Conservation (phyloP, 2,113 vertebrate genomes). For the Meleagris gallopavo region DNA sequence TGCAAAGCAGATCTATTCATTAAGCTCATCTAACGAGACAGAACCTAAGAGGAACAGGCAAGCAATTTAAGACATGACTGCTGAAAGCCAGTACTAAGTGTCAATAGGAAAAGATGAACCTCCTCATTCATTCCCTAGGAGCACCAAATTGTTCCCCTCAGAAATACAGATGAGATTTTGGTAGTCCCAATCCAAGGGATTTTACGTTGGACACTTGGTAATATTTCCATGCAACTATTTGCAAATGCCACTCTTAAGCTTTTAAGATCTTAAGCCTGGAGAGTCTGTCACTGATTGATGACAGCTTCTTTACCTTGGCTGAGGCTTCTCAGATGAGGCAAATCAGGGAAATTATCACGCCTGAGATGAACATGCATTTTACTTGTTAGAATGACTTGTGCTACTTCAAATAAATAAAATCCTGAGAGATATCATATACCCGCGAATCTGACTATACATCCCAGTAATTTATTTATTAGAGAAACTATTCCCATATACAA, state of each 20-base stretch:
- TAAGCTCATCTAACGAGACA: not conserved
- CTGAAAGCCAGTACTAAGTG: not conserved
- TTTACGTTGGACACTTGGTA: not conserved
- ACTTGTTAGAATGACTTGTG: not conserved
- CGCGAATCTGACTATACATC: not conserved
- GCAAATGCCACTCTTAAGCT: not conserved
- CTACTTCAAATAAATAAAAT: not conserved
- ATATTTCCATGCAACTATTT: not conserved
- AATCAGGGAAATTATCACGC: not conserved
- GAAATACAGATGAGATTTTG: not conserved
- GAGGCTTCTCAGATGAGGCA: not conserved
- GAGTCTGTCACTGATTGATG: not conserved
- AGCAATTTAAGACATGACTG: not conserved
- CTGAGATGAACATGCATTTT: not conserved
- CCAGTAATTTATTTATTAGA: not conserved
- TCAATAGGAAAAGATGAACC: not conserved
- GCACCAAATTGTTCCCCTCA: not conserved
- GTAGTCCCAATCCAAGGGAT: not conserved
- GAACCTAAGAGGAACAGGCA: not conserved
- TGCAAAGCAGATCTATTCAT: not conserved
- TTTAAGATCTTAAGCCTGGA: not conserved
- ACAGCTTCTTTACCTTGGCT: not conserved
- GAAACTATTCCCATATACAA: not conserved
- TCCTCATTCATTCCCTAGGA: not conserved
- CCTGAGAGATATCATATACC: not conserved